Percentiles rank a stretch among this genome's conserved stretches.
Evolutionary conservation across 2,113 vertebrate genomes (phyloP).

Genomic region (Aegithalos caudatus): DNA sequence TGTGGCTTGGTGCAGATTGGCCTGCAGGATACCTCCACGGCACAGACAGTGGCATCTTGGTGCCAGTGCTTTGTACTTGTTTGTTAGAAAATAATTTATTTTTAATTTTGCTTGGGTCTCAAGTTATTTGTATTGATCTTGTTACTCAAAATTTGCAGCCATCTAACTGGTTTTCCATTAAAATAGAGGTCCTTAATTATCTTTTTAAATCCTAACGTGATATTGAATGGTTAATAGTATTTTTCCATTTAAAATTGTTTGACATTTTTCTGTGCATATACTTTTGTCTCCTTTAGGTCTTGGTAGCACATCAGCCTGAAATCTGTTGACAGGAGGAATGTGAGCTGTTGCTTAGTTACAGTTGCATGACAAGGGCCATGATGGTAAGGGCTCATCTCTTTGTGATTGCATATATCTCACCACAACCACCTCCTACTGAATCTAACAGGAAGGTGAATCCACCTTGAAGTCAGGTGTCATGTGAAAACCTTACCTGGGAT

Average conservation of each 20-base stretch:
- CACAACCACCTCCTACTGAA: not conserved
- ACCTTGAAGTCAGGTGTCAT: not conserved
- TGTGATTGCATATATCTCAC: not conserved
- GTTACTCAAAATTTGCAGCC: not conserved
- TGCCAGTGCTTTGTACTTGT: not conserved
- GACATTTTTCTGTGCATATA: not conserved
- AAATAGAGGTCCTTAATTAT: not conserved
- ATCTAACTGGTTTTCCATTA: not conserved
- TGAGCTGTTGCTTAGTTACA: slow-evolving; percentile 13
- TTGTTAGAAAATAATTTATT: not conserved
- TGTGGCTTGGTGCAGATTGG: not conserved
- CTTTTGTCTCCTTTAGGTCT: not conserved
- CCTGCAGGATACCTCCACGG: not conserved
- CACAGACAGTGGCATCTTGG: not conserved
- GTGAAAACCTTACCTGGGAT: not conserved
- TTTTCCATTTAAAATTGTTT: not conserved
- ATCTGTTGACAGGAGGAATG: not conserved
- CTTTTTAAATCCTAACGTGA: not conserved
- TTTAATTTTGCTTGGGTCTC: not conserved
- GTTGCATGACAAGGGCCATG: not conserved
- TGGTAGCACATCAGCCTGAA: not conserved
- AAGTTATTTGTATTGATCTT: not conserved
- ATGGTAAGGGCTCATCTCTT: not conserved
- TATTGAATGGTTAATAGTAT: not conserved
- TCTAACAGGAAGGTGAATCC: not conserved